These are phyloP conservation scores for Scaptomyza reducta DNA, from an alignment of 2,888 invertebrate species.

Conservation along the genomic window DNA sequence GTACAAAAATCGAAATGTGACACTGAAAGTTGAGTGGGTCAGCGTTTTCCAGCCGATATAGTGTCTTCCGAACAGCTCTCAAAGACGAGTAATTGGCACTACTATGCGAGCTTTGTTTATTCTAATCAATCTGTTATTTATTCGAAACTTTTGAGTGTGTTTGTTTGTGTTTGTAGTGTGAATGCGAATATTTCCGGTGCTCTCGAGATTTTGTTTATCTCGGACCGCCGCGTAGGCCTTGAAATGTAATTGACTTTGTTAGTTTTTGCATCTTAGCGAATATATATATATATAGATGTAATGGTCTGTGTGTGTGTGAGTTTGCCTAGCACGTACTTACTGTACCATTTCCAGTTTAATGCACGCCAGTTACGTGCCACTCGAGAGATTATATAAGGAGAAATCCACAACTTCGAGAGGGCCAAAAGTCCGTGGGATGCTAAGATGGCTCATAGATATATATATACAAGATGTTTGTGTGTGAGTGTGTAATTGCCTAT, in stretches of 20 bases:
- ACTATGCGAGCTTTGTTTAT: background rate
- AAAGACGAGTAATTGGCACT: background rate
- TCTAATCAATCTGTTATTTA: slow-evolving; percentile 16
- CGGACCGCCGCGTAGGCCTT: slow-evolving; percentile 30
- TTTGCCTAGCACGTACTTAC: slow-evolving; percentile 30
- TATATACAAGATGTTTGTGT: background rate
- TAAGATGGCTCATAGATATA: background rate
- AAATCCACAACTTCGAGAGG: slow-evolving; percentile 4
- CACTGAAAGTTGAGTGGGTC: slow-evolving; percentile 38
- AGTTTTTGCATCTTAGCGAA: slow-evolving; percentile 19
- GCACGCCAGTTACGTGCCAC: slow-evolving; percentile 42
- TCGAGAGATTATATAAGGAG: slow-evolving; percentile 19
- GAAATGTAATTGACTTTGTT: slow-evolving; percentile 27
- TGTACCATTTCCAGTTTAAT: slow-evolving; percentile 34
- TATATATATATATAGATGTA: background rate
- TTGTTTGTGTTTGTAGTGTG: background rate
- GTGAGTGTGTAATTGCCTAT: background rate
- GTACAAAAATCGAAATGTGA: slow-evolving; percentile 26
- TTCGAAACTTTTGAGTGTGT: background rate
- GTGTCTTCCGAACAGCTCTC: background rate
- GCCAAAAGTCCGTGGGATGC: slow-evolving; percentile 13
- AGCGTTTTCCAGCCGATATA: slow-evolving; percentile 26
- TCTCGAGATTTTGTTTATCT: slow-evolving; percentile 26
- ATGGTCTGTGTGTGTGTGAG: background rate
- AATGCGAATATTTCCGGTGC: slow-evolving; percentile 26